Conservation (phyloP, 2,797 vertebrate genomes). For the Syngnathus rostellatus region DNA sequence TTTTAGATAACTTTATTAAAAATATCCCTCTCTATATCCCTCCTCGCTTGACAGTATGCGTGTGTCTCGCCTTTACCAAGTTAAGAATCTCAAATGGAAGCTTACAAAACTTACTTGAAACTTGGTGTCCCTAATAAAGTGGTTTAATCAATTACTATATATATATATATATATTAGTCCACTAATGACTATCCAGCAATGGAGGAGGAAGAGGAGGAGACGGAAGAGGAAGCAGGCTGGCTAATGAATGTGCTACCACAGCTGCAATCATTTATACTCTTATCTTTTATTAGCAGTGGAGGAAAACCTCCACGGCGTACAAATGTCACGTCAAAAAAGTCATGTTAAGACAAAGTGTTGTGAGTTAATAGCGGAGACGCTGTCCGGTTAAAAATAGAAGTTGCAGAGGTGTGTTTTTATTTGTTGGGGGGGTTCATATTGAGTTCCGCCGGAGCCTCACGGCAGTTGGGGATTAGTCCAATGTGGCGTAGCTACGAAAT, state of each 20-base stretch:
- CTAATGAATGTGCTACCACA: conserved; percentile 47
- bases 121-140: too few species aligned
- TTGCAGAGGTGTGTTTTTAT: not conserved
- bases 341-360: not conserved
- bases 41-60: not conserved
- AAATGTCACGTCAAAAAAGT: not conserved
- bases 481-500: not conserved
- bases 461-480: not conserved
- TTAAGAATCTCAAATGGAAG: too few species aligned
- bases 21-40: conserved; percentile 54
- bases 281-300: conserved; percentile 46
- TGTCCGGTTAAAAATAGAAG: not conserved
- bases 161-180: too few species aligned
- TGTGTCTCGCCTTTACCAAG: not conserved
- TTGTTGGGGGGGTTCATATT: not conserved
- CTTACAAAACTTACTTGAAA: too few species aligned
- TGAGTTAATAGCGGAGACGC: not conserved
- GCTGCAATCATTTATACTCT: conserved; percentile 48
- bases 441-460: not conserved
- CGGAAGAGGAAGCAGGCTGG: conserved; percentile 30
- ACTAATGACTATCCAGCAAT: not conserved
- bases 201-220: not conserved
- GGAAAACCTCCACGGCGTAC: conserved; percentile 12
- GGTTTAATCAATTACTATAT: too few species aligned
- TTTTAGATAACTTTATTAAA: conserved; percentile 63